Evolutionary conservation across 2,888 invertebrate genomes (phyloP), one percentile per base, ranked within the genome.

Genomic region (Lasioglossum zephyrum): DNA sequence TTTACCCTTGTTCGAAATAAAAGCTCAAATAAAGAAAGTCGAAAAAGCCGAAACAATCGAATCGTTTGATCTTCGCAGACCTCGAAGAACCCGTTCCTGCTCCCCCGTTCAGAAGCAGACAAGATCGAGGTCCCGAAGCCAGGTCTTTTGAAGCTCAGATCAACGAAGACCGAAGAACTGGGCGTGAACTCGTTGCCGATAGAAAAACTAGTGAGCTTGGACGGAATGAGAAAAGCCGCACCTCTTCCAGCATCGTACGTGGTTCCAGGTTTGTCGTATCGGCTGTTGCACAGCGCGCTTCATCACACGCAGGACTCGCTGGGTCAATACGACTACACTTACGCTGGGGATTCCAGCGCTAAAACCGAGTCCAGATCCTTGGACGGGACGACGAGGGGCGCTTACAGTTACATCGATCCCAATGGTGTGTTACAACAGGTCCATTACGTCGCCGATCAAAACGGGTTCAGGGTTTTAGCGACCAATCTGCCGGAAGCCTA

Each of bases 331-430:
- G 95, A 95, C 84, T 96, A 96, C 92, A 97, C 97, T 44, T 97
- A 97, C 93, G 95, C 96, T 22, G 96, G 96, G 88, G 97, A 97
- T 81, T 96, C 96, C 76, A 96, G 97, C 89, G 96, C 97, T 87
- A 97, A 97, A 93, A 95, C 96, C 44, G 97, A 97, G 94, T 95
- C 96, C 0, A 96, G 96, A 83, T 95, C 96, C 6, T 95, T 96
- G 81, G 96, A 97, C 92, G 97, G 97, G 22, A 96, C 96, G 26
- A 96, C 96, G 6, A 96, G 96, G 83, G 97, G 97, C 74, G 96
- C 96, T 70, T 97, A 97, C 93, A 97, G 97, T 63, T 97, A 97
- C 93, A 96, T 97, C 81, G 97, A 97, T 93, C 96, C 96, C 26
- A 96, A 97, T 92, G 97, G 97, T 3, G 95, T 96, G 81, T 93